Percentiles rank a stretch among this genome's conserved stretches.
These are phyloP conservation scores for Ceratina japonica DNA, from an alignment of 1,140 invertebrate species.

Conservation along the genomic window DNA sequence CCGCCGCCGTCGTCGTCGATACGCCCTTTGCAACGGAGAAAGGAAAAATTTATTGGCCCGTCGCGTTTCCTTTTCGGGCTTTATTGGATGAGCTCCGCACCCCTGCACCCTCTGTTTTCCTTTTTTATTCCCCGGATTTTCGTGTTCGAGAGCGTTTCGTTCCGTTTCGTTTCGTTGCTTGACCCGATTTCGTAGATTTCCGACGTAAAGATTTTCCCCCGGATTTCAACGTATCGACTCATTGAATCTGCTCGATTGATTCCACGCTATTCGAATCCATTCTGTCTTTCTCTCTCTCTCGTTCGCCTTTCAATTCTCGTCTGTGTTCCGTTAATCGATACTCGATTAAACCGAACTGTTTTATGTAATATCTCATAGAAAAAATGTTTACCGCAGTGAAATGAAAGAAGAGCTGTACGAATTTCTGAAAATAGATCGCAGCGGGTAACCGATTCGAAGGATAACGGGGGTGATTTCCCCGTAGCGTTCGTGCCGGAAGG, in stretches of 20 bases:
- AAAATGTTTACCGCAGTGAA: too few species aligned
- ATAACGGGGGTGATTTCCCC: neutral
- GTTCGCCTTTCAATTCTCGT: neutral
- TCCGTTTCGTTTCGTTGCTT: slow-evolving; percentile 19
- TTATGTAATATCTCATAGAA: too few species aligned
- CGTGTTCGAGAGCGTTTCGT: neutral
- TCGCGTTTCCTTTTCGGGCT: slow-evolving; percentile 4
- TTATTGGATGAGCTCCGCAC: slow-evolving; percentile 15
- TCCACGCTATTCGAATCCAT: neutral
- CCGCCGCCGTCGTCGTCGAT: slow-evolving; percentile 3
- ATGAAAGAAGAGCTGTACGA: too few species aligned
- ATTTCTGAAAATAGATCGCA: too few species aligned
- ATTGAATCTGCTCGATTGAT: slow-evolving; percentile 5
- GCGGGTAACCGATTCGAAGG: too few species aligned
- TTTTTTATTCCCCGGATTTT: slow-evolving; percentile 26
- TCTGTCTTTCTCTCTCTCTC: neutral
- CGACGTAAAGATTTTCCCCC: neutral
- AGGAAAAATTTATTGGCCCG: slow-evolving; percentile 27
- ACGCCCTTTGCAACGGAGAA: neutral
- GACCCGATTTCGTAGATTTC: neutral
- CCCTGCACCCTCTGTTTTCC: neutral
- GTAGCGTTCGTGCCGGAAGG: neutral
- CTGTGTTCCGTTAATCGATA: neutral
- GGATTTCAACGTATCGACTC: neutral
- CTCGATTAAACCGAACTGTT: neutral